Evolutionary conservation across 2,888 invertebrate species (phyloP).

Genomic region (Blomia tropicalis): DNA sequence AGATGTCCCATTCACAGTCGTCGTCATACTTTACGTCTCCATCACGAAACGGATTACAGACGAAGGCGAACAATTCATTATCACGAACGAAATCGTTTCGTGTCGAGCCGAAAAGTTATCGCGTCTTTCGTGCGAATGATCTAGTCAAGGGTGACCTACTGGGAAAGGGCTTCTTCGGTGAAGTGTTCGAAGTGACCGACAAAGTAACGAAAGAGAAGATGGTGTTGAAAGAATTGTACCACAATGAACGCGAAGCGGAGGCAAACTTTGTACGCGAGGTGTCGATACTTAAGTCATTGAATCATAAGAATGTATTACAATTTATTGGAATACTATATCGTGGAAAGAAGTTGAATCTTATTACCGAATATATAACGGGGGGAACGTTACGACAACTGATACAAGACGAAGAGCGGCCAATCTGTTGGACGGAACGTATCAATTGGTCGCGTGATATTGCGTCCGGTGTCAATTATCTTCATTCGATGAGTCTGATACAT

Average conservation of each 20-base stretch:
- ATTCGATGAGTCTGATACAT: constrained; percentile 85
- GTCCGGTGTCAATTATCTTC: constrained; percentile 72
- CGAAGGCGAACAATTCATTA: constrained; percentile 44
- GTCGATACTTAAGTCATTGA: constrained; percentile 69
- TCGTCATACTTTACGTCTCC: not conserved
- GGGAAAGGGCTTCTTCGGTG: constrained; percentile 86
- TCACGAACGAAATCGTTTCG: constrained; percentile 75
- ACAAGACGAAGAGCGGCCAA: constrained; percentile 51
- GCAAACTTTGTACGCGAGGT: constrained; percentile 88
- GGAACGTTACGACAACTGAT: constrained; percentile 72
- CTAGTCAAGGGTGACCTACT: constrained; percentile 67
- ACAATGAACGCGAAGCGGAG: constrained; percentile 85
- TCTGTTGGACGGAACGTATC: constrained; percentile 64
- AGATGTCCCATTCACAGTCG: not conserved
- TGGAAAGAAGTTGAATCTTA: constrained; percentile 71
- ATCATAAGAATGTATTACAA: constrained; percentile 72
- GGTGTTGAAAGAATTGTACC: constrained; percentile 82
- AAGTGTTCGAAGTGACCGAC: constrained; percentile 53
- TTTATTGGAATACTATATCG: constrained; percentile 86
- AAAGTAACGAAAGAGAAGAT: constrained; percentile 76
- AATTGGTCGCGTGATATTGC: constrained; percentile 79
- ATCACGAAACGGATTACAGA: not conserved
- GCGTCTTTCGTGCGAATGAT: constrained; percentile 80
- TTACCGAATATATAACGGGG: constrained; percentile 80
- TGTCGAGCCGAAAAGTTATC: constrained; percentile 47